Base-by-base conservation (phyloP, 1,140 invertebrate species). In the Doryteuthis pealeii region DNA sequence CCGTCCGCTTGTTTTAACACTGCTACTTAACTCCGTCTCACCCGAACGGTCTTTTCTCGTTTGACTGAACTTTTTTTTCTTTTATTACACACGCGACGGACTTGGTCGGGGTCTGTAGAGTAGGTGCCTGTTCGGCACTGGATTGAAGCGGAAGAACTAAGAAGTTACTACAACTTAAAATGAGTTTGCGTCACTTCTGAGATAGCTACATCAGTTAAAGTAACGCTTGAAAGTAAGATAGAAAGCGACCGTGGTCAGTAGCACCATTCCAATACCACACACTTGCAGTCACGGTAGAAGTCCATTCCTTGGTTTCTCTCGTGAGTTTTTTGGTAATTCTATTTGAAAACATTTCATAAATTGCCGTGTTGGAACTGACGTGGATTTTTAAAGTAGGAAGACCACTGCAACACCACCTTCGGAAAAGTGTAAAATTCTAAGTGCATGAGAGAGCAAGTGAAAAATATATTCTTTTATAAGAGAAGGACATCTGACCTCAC, bases 381-480 rank as follows among this genome's bases (percentile, higher is more conserved):
- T 82, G 77, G 4, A 80, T 77, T 22, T 80, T 79, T 0, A 82
- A 76, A 14, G 83, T 82, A 10, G 79, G 81, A 28, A 86, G 75
- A n/a, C 68, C 74, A 35, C 71, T 72, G 68, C 72, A 66, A 81
- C 78, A 33, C 78, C 77, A 0, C 78, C 81, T 65, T 83, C 81
- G 71, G 80, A 82, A 67, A 82, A 80, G 72, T 84, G 81, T 4
- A 85, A 74, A 32, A 87, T 80, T 12, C 86, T 77, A 28, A 88
- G 72, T 4, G 83, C 77, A 79, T 88, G 85, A 10, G 87, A 85
- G 66, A 88, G 70, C 33, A 86, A 76, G 32, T 87, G 85, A 73
- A 88, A 87, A 58, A 88, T 71, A 43, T 82, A 81, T 75, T 88
- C 87, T 73, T 87, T 88, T n/a, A 88, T 73, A 18, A 87, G 67